Base-by-base conservation (phyloP, 2,888 invertebrate species). In the Drosophila paranaensis region DNA sequence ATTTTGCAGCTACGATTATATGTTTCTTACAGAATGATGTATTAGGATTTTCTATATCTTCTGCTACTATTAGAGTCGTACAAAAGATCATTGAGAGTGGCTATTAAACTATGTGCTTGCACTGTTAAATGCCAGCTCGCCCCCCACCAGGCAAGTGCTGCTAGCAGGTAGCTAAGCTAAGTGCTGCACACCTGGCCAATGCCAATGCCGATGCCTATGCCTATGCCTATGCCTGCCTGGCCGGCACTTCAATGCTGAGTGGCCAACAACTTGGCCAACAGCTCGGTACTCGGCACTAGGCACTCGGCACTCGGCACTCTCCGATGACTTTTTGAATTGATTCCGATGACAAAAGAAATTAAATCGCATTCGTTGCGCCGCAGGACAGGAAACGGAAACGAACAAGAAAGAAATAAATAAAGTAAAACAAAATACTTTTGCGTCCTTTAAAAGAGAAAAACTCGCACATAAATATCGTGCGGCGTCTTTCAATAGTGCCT, bases 301-400 rank as follows among this genome's bases (percentile, higher is more conserved):
- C 35, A 48, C 42, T 69, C 68, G 62, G 58, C 62, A 69, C 57
- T 66, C 68, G 62, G 58, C 62, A 69, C 57, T 66, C 71, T 68
- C 35, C 50, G 79, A 74, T 70, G 80, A 83, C 78, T 88, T 86
- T 54, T 86, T 82, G 63, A 75, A 88, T 88, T 58, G 78, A 86
- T 67, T 70, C 57, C 62, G 46, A 70, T 75, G 72, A 87, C 82
- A 89, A 89, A 67, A 68, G 64, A 76, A 81, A 87, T 87, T 74
- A 89, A 89, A 80, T 71, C 73, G 69, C 75, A 84, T 85, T 84
- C 80, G 88, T 39, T 84, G 57, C 84, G 80, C 82, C 74, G 78
- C 84, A 76, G 75, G 89, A 78, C 88, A 89, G 85, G 85, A 85
- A 85, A 87, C 85, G 85, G 85, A 85, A 89, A 89, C 73, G 81